A percentile compares a stretch with the other conserved stretches of the same genome.
Evolutionary conservation across 1,140 invertebrate species (phyloP).

Genomic region (Aphelenchoides fujianensis): DNA sequence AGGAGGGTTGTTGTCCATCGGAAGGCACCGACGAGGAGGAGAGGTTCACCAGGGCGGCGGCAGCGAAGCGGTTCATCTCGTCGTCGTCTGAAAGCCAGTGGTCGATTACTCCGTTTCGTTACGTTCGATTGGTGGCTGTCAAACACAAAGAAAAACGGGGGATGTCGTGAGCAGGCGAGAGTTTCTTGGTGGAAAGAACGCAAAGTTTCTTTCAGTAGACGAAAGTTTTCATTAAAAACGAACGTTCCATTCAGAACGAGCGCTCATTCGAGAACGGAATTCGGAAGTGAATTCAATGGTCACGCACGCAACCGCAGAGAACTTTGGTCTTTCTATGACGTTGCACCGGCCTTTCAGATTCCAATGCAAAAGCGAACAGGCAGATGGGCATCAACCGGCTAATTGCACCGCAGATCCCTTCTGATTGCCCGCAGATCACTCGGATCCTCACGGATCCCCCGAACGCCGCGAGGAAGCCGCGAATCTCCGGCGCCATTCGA

Average conservation of each 20-base stretch:
- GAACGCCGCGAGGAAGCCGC: background rate
- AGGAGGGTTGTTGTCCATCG: slow-evolving; percentile 11
- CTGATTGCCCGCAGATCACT: background rate
- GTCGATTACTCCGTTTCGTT: background rate
- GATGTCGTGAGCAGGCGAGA: background rate
- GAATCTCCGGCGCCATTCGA: background rate
- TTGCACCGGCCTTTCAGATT: background rate
- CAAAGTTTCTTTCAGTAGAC: background rate
- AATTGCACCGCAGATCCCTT: background rate
- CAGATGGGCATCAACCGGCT: background rate
- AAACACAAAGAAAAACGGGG: background rate
- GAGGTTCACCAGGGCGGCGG: slow-evolving; percentile 4
- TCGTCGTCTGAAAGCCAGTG: background rate
- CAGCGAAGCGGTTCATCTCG: slow-evolving; percentile 21
- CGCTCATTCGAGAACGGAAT: background rate
- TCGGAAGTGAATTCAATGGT: background rate
- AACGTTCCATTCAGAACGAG: background rate
- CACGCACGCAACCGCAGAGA: background rate
- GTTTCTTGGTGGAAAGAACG: too few species aligned
- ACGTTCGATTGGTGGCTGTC: background rate
- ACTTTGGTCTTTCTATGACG: too few species aligned
- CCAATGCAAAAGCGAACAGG: background rate
- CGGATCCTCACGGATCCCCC: background rate
- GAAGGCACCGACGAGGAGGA: too few species aligned
- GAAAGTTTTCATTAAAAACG: background rate